Conservation (phyloP, 2,888 invertebrate species). For the Callinectes sapidus region DNA sequence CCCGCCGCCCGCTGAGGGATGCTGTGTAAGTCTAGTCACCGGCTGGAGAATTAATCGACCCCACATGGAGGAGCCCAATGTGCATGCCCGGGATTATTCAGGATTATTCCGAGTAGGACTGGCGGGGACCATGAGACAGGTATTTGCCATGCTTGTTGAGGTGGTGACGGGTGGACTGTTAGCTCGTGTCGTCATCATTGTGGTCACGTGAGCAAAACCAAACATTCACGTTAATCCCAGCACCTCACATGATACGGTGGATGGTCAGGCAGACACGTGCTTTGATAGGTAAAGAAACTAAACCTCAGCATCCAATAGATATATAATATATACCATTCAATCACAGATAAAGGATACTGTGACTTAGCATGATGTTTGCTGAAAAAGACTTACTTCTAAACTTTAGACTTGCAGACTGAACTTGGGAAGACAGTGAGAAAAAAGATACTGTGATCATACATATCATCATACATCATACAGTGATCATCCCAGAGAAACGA, state of each 20-base stretch:
- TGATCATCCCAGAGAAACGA: neutral
- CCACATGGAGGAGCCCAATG: neutral
- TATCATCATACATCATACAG: neutral
- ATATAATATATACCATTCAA: neutral
- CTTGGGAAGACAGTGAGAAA: neutral
- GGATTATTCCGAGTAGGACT: slow-evolving; percentile 6
- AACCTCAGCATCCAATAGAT: neutral
- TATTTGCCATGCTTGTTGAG: neutral
- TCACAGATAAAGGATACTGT: neutral
- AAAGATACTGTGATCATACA: neutral
- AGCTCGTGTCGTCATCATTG: neutral
- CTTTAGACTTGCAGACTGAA: neutral
- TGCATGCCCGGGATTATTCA: slow-evolving; percentile 16
- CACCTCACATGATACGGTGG: neutral
- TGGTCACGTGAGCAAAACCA: neutral
- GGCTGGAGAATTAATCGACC: slow-evolving; percentile 25
- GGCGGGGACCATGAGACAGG: neutral
- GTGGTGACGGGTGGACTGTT: neutral
- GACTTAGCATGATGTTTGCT: neutral
- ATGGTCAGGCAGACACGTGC: neutral
- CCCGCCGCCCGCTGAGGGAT: slow-evolving; percentile 3
- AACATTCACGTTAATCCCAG: neutral
- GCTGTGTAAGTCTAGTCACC: slow-evolving; percentile 17
- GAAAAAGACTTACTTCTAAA: neutral
- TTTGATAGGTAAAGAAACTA: neutral